A percentile compares a stretch with the other conserved stretches of the same genome.
Conservation (phyloP, 2,113 vertebrate species). For the Campylomormyrus tamandua region DNA sequence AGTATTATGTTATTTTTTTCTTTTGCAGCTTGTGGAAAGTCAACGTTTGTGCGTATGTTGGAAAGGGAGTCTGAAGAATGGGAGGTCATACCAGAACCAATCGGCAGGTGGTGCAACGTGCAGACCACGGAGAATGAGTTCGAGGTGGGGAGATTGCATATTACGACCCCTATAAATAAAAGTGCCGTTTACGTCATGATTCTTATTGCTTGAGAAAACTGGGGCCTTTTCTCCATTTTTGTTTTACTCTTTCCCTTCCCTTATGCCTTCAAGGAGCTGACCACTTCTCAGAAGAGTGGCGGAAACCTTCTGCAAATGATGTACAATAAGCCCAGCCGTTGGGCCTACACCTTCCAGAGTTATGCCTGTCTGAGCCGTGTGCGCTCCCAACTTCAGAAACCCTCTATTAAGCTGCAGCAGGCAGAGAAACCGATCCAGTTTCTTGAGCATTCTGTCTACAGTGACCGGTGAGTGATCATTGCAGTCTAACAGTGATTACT, state of each 20-base stretch:
- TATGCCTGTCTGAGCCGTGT: constrained; percentile 75
- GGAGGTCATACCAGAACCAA: constrained; percentile 66
- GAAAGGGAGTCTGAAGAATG: constrained; percentile 59
- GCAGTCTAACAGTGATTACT: not conserved
- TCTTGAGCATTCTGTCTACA: constrained; percentile 82
- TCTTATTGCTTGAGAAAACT: not conserved
- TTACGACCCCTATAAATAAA: not conserved
- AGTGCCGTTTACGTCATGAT: not conserved
- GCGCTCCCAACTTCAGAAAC: constrained; percentile 63
- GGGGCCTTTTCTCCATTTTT: not conserved
- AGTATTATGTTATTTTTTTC: not conserved
- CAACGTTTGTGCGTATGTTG: constrained; percentile 60
- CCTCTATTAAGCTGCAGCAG: constrained; percentile 38
- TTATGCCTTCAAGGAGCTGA: constrained; percentile 52
- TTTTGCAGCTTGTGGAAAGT: constrained; percentile 61
- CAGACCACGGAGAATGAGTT: constrained; percentile 50
- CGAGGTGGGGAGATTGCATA: constrained; percentile 37
- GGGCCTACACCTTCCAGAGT: constrained; percentile 72
- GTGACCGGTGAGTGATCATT: constrained; percentile 69
- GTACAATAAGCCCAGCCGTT: constrained; percentile 63
- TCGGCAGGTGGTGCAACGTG: constrained; percentile 70
- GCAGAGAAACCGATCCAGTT: constrained; percentile 53
- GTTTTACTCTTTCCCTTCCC: not conserved
- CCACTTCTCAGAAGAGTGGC: constrained; percentile 66
- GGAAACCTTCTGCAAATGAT: constrained; percentile 70